Conservation (phyloP, 2,113 vertebrate species). For the Otocyon megalotis region DNA sequence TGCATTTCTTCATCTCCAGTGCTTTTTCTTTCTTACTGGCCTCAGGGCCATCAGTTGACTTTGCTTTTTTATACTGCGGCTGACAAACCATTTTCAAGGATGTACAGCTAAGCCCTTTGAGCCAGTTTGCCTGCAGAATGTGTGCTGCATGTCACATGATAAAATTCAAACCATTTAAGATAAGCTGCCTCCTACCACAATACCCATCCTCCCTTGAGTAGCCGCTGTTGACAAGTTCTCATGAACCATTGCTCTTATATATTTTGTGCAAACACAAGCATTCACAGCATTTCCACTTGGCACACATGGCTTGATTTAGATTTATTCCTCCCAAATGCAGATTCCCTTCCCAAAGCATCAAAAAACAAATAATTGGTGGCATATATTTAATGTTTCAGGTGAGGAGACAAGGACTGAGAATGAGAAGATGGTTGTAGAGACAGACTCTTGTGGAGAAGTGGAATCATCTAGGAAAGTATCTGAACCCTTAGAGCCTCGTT, state of each 20-base stretch:
- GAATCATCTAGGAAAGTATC: not conserved
- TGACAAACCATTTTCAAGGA: not conserved
- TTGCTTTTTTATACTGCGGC: not conserved
- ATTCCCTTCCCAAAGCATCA: not conserved
- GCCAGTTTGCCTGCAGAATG: not conserved
- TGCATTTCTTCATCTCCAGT: not conserved
- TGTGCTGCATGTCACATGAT: not conserved
- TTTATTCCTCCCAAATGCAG: not conserved
- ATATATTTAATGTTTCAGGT: constrained; percentile 69
- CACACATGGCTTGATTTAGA: not conserved
- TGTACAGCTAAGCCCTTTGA: not conserved
- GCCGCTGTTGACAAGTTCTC: not conserved
- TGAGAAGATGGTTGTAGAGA: not conserved
- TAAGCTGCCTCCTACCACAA: not conserved
- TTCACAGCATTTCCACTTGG: not conserved
- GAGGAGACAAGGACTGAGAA: constrained; percentile 10
- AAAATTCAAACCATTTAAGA: not conserved
- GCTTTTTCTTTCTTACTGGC: not conserved
- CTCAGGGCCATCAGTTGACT: not conserved
- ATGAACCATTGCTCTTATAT: not conserved
- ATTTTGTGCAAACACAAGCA: not conserved
- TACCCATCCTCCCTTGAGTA: not conserved
- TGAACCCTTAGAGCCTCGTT: not conserved
- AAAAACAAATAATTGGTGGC: not conserved
- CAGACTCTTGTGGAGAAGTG: not conserved